A percentile compares a stretch with the other conserved stretches of the same genome.
phyloP scores from a whole-genome alignment of 1,140 invertebrate species.

The Ephestia elutella region DNA sequence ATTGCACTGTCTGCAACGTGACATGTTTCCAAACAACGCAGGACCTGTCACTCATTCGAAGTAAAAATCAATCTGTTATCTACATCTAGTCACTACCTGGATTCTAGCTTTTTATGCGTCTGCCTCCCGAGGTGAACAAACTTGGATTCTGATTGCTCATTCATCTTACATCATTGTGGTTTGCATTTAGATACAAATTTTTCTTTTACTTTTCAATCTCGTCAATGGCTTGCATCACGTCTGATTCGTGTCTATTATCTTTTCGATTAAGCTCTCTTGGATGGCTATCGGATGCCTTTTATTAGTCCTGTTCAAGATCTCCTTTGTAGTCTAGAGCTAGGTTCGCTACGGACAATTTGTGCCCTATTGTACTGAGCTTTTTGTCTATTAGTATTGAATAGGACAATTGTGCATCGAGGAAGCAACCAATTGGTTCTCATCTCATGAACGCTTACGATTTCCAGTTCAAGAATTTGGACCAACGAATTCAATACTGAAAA shows the following conservation, averaged over 20 bases:
- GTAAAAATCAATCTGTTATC: constrained; percentile 70
- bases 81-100: constrained; percentile 61
- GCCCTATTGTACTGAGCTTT: constrained; percentile 47
- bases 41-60: constrained; percentile 60
- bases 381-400: constrained; percentile 55
- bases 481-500: no score
- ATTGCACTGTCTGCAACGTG: constrained; percentile 54
- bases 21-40: constrained; percentile 47
- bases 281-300: constrained; percentile 6
- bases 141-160: constrained; percentile 65
- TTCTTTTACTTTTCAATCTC: constrained; percentile 45
- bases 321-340: constrained; percentile 31
- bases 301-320: constrained; percentile 11
- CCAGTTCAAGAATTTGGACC: no score
- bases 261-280: constrained; percentile 4
- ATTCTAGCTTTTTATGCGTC: constrained; percentile 72
- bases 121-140: constrained; percentile 62
- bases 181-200: constrained; percentile 57
- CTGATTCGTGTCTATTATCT: constrained; percentile 19
- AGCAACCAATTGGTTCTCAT: constrained; percentile 49
- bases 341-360: constrained; percentile 36
- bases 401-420: constrained; percentile 53
- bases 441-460: constrained; percentile 7
- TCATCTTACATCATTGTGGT: constrained; percentile 70
- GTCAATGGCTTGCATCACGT: constrained; percentile 42